Percentiles rank a stretch among this genome's conserved stretches.
phyloP scores from a whole-genome alignment of 2,113 vertebrate species.

The Notothenia rossii region DNA sequence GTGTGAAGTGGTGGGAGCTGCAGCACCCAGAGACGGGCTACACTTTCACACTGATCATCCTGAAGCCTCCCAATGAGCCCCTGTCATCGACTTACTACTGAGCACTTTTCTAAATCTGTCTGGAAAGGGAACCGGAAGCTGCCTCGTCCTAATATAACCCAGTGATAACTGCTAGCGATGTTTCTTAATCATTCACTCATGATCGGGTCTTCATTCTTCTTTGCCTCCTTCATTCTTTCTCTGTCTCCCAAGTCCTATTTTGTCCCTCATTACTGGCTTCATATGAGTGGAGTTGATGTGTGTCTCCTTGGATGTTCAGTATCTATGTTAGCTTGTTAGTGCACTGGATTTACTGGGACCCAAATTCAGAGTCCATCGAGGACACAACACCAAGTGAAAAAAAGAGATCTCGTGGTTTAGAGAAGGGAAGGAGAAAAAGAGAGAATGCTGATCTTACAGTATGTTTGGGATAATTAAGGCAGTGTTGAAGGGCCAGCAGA shows the following conservation, averaged over 20 bases:
- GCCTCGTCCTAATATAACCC: slow-evolving; percentile 40
- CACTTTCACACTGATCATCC: slow-evolving; percentile 21
- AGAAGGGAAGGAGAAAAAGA: background rate
- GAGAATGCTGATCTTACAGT: slow-evolving; percentile 55
- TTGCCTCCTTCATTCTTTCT: slow-evolving; percentile 7
- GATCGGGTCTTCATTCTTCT: slow-evolving; percentile 28
- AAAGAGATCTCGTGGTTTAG: slow-evolving; percentile 18
- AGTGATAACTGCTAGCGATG: slow-evolving; percentile 33
- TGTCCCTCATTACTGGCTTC: slow-evolving; percentile 51
- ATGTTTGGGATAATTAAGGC: slow-evolving; percentile 58
- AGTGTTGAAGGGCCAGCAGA: slow-evolving; percentile 36
- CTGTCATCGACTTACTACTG: slow-evolving; percentile 31
- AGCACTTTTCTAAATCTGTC: slow-evolving; percentile 28
- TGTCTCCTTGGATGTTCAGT: slow-evolving; percentile 39
- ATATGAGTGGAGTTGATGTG: slow-evolving; percentile 36
- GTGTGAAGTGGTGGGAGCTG: slow-evolving; percentile 52
- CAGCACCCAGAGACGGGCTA: slow-evolving; percentile 19
- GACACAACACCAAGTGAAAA: slow-evolving; percentile 12
- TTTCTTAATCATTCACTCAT: slow-evolving; percentile 65
- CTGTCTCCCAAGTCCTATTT: slow-evolving; percentile 29
- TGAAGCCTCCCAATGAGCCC: slow-evolving; percentile 7
- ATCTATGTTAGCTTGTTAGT: slow-evolving; percentile 23
- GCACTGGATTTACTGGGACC: slow-evolving; percentile 16
- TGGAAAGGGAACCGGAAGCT: slow-evolving; percentile 41
- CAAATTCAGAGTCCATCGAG: slow-evolving; percentile 19